Evolutionary conservation across 2,797 vertebrate genomes (phyloP).

Genomic region (Menidia menidia): DNA sequence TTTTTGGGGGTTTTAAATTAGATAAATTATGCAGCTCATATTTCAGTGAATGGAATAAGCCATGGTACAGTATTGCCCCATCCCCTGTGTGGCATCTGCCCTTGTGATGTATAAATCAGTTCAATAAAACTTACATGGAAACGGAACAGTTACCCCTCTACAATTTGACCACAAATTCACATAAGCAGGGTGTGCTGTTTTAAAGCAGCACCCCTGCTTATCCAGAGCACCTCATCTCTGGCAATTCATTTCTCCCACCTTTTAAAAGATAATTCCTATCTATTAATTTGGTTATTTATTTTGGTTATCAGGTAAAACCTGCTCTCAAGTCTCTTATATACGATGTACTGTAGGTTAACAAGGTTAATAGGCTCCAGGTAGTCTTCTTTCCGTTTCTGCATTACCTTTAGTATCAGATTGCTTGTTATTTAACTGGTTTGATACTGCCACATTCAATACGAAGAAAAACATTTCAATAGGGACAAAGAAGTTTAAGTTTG

Average conservation of each 20-base stretch:
- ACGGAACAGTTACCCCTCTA: not conserved
- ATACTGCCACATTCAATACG: not conserved
- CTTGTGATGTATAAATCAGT: not conserved
- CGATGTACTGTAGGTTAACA: not conserved
- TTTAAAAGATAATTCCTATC: not conserved
- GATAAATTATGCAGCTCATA: not conserved
- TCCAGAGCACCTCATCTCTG: not conserved
- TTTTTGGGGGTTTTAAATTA: not conserved
- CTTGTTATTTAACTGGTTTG: not conserved
- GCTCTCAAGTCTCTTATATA: not conserved
- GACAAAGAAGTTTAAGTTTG: not conserved
- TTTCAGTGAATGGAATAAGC: slow-evolving; percentile 6
- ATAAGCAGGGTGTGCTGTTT: too few species aligned
- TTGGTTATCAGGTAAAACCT: too few species aligned
- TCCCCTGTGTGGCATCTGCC: not conserved
- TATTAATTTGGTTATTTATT: too few species aligned
- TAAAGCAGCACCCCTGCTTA: not conserved
- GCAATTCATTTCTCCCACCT: not conserved
- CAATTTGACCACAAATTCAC: not conserved
- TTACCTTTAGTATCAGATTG: not conserved
- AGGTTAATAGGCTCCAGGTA: too few species aligned
- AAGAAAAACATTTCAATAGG: not conserved
- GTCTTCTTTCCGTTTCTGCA: not conserved
- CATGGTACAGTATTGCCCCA: not conserved
- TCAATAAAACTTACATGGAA: not conserved